Evolutionary conservation across 2,797 vertebrate genomes (phyloP).

Genomic region (Hozukius guyotensis): DNA sequence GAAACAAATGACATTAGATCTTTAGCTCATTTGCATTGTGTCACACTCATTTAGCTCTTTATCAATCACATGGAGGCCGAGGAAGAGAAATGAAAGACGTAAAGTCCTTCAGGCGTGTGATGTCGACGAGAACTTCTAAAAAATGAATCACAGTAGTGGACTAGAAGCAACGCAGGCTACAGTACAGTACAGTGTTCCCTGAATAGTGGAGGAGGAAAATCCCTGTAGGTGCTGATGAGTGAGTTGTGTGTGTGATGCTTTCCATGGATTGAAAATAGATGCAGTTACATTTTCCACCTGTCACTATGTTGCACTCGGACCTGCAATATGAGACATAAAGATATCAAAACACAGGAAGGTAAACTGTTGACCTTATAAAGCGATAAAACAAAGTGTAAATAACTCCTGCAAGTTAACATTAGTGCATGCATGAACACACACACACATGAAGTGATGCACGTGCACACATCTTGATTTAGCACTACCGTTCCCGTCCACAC

Average conservation of each 20-base stretch:
- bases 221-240: background rate
- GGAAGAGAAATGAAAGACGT: background rate
- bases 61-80: slow-evolving; percentile 21
- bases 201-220: background rate
- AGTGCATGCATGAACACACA: background rate
- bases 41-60: slow-evolving; percentile 14
- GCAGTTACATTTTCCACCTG: background rate
- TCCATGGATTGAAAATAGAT: slow-evolving; percentile 1
- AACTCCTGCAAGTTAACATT: background rate
- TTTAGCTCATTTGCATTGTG: slow-evolving; percentile 23
- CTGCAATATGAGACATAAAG: background rate
- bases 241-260: background rate
- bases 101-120: background rate
- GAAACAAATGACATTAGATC: background rate
- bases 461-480: slow-evolving; percentile 56
- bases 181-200: background rate
- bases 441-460: background rate
- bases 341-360: background rate
- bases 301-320: background rate
- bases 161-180: background rate
- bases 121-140: background rate
- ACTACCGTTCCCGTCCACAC: slow-evolving; percentile 33
- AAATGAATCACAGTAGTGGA: background rate
- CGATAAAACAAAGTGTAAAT: background rate
- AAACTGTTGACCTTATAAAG: background rate